Percentiles rank a stretch among this genome's conserved stretches.
phyloP scores from a whole-genome alignment of 2,113 vertebrate species.

The Morphnarchus princeps region DNA sequence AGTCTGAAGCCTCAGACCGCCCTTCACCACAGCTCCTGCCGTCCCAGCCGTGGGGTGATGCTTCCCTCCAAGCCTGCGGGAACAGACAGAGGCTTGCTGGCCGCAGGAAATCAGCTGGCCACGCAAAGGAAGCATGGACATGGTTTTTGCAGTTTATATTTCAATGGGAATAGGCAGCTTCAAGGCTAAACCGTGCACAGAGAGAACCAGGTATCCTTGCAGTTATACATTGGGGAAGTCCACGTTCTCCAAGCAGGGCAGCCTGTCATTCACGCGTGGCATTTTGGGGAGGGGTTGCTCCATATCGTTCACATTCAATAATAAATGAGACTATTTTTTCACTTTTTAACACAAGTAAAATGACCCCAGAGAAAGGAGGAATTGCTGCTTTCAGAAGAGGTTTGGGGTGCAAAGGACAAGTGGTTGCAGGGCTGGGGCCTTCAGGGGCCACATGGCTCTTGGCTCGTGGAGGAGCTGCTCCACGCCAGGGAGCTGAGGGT shows the following conservation, averaged over 20 bases:
- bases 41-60: rapidly evolving
- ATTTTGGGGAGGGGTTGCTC: not conserved
- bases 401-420: not conserved
- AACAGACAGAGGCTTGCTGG: not conserved
- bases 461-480: not conserved
- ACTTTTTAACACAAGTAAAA: not conserved
- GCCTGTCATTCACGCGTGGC: rapidly evolving
- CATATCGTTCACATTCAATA: not conserved
- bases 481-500: not conserved
- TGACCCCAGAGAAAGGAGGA: not conserved
- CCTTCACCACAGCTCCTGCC: not conserved
- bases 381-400: not conserved
- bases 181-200: not conserved
- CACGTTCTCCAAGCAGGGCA: not conserved
- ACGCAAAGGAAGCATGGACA: rapidly evolving
- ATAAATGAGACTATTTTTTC: not conserved
- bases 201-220: not conserved
- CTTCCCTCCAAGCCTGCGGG: not conserved
- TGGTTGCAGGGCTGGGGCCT: no score
- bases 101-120: not conserved
- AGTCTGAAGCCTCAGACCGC: not conserved
- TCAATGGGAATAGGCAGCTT: not conserved
- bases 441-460: not conserved
- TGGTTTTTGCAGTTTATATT: not conserved
- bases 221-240: not conserved